Base-by-base conservation (phyloP, 2,113 vertebrate species). In the Clarias batrachus region DNA sequence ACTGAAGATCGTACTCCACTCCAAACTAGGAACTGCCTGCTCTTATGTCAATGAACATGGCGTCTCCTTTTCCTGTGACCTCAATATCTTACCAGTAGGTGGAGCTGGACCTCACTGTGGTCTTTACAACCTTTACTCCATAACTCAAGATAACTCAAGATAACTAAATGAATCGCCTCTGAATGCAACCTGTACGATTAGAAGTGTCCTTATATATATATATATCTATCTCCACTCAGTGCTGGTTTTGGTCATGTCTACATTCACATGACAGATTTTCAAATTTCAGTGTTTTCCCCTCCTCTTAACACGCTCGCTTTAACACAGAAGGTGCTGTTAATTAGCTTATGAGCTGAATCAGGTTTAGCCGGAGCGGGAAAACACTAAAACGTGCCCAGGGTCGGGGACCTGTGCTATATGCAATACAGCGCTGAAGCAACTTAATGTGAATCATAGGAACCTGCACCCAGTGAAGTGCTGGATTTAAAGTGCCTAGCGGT, bases 131-230 rank as follows among this genome's bases (percentile, higher is more conserved):
- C 41, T 25, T 59, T 27, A 48, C 17, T 65, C 62, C 8, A 4
- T 66, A 65, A 78, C 56, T 54, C 33, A 17, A 25, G 37, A 4
- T 66, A 65, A 78, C 56, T 54, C 33, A 17, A 25, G 37, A 6
- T 63, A 12, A n/a, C 23, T n/a, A 23, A 81, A 25, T 25, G 13
- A 9, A 21, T 78, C 5, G 27, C 27, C 59, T 21, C 33, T 62
- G 37, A 19, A 86, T 41, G 73, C 84, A 25, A 60, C 85, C 30
- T 74, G 80, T 65, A 62, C n/a, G 59, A 66, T 56, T 85, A 65
- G 57, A 89, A 81, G 81, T 84, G 81, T 65, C 59, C 74, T 87
- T 87, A 37, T 37, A 41, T 52, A n/a, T 33, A 33, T n/a, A n/a
- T n/a, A n/a, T n/a, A n/a, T n/a, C n/a, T 19, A 56, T 80, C 3